Conservation (phyloP, 2,888 invertebrate genomes). For the Dryococelus australis region DNA sequence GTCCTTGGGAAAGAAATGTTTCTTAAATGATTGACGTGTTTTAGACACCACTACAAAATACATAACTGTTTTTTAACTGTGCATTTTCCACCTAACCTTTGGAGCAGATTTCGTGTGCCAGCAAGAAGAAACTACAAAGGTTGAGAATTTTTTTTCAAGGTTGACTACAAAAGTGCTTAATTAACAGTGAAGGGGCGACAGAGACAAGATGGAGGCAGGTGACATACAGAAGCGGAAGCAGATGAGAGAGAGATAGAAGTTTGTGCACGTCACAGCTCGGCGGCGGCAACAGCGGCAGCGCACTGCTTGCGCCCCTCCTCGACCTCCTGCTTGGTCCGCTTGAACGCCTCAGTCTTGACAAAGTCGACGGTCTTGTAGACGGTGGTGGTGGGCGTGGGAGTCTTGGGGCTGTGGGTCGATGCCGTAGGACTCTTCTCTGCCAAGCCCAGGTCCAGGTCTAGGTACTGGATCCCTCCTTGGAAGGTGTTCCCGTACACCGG, state of each 20-base stretch:
- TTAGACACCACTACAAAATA: no score
- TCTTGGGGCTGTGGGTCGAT: conserved; percentile 51
- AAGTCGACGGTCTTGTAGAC: conserved; percentile 95
- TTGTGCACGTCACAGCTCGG: conserved; percentile 31
- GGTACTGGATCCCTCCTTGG: conserved; percentile 71
- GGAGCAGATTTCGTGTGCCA: no score
- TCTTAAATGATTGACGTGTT: no score
- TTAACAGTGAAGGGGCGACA: neutral
- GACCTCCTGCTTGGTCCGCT: conserved; percentile 81
- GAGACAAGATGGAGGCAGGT: neutral
- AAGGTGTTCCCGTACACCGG: neutral
- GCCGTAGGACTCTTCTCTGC: conserved; percentile 54
- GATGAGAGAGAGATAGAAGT: no score
- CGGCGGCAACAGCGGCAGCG: conserved; percentile 47
- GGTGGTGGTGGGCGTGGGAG: conserved; percentile 53
- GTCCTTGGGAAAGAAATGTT: no score
- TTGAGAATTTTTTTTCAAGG: no score
- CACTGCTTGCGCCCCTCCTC: conserved; percentile 70
- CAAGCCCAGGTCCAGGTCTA: conserved; percentile 82
- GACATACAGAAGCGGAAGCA: neutral
- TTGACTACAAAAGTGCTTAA: no score
- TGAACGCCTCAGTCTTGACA: conserved; percentile 91
- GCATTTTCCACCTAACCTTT: no score
- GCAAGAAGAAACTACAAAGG: no score
- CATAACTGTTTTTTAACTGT: no score